Evolutionary conservation across 2,888 invertebrate species (phyloP).

Genomic region (Aspidiotus rigidus): DNA sequence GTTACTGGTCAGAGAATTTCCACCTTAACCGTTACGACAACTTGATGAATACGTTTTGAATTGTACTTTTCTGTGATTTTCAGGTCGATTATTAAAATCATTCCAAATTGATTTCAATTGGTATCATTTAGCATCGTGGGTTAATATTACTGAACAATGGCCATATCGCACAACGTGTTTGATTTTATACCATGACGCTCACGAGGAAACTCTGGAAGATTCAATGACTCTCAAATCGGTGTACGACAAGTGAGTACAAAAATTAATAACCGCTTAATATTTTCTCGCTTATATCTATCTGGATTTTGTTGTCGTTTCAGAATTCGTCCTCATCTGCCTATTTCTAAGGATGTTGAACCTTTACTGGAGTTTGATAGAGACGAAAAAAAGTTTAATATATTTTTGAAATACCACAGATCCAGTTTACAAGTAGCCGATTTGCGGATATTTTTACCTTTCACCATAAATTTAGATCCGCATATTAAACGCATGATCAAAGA

Average conservation of each 20-base stretch:
- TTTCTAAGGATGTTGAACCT: constrained; percentile 77
- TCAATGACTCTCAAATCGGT: constrained; percentile 74
- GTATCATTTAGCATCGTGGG: constrained; percentile 96
- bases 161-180: constrained; percentile 96
- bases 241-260: constrained; percentile 69
- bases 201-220: constrained; percentile 80
- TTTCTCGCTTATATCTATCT: not conserved
- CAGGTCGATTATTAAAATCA: constrained; percentile 89
- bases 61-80: constrained; percentile 36
- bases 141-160: constrained; percentile 98
- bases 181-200: constrained; percentile 83
- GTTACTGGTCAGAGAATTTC: constrained; percentile 60
- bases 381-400: constrained; percentile 88
- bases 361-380: constrained; percentile 87
- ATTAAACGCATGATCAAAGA: constrained; percentile 94
- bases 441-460: constrained; percentile 92
- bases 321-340: constrained; percentile 70
- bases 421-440: constrained; percentile 78
- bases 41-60: not conserved
- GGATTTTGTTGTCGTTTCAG: constrained; percentile 44
- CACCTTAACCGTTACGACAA: not conserved
- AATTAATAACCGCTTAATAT: not conserved
- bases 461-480: constrained; percentile 96
- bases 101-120: constrained; percentile 99
- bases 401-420: constrained; percentile 76